Base-by-base conservation (phyloP, 2,888 invertebrate genomes). In the Heteromurus nitidus region DNA sequence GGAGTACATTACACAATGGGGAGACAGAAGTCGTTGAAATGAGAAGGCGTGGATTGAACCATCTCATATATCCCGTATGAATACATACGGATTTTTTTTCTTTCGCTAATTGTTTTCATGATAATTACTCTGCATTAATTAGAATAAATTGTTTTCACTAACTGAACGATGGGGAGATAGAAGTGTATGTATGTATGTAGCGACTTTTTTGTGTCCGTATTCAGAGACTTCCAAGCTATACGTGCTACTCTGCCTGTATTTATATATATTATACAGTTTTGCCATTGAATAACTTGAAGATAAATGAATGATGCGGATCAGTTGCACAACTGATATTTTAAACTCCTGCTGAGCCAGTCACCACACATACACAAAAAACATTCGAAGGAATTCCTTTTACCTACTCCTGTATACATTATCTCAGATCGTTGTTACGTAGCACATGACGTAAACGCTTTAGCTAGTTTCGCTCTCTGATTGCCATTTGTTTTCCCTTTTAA, bases 111-210 rank as follows among this genome's bases (percentile, higher is more conserved):
- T 82, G 82, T 77, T 82, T 82, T 77, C 77, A 77, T 82, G 77
- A 82, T 82, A 82, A 82, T 82, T 82, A 82, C 82, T 82, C 82
- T 73, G 82, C 82, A 82, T 82, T 77, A 82, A 82, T 82, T 82
- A 82, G 77, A 77, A 77, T 82, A 82, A 82, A 82, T 76, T 76
- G 82, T 70, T 70, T 72, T 76, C 31, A 50, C 47, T 60, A 31
- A 68, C 60, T 44, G 60, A 65, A 64, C 62, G 73, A 44, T 47
- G n/a, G 47, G 47, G 60, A 36, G 75, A 26, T 13, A 20, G 22
- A 30, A 24, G 28, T 28, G 3, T 2, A 7, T 26, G 7, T 20
- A 53, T 64, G 11, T 50, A 24, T 50, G 30, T n/a, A n/a, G n/a
- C n/a, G n/a, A n/a, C n/a, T n/a, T 31, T 36, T 30, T n/a, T 22